Percentiles rank a stretch among this genome's conserved stretches.
Conservation (phyloP, 2,888 invertebrate genomes). For the Uropetala carovei region DNA sequence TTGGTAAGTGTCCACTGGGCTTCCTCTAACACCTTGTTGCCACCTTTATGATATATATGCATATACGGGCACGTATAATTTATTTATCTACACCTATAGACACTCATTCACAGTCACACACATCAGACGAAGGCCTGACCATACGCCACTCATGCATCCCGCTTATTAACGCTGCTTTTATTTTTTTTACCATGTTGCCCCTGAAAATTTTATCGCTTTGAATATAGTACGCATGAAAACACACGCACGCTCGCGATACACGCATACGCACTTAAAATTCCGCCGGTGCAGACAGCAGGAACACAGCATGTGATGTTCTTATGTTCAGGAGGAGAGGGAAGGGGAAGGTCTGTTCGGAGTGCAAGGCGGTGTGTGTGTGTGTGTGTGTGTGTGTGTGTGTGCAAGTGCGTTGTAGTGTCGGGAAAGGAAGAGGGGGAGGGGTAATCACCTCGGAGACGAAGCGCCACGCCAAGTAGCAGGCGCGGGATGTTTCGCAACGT, state of each 20-base stretch:
- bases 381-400: background rate
- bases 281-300: background rate
- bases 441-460: conserved; percentile 24
- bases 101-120: no score
- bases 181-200: no score
- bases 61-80: no score
- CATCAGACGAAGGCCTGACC: no score
- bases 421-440: background rate
- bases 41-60: no score
- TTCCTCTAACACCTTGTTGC: no score
- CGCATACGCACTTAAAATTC: background rate
- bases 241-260: background rate
- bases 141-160: no score
- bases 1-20: no score
- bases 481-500: conserved; percentile 6
- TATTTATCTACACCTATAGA: no score
- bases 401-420: no score
- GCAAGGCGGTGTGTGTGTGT: background rate
- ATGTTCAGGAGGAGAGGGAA: background rate
- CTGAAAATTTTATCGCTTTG: background rate
- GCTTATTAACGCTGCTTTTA: no score
- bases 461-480: conserved; percentile 15
- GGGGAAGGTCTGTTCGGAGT: background rate
- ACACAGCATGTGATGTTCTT: background rate
- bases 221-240: background rate